Conservation (phyloP, 2,797 vertebrate genomes). For the Sebastes goodei region DNA sequence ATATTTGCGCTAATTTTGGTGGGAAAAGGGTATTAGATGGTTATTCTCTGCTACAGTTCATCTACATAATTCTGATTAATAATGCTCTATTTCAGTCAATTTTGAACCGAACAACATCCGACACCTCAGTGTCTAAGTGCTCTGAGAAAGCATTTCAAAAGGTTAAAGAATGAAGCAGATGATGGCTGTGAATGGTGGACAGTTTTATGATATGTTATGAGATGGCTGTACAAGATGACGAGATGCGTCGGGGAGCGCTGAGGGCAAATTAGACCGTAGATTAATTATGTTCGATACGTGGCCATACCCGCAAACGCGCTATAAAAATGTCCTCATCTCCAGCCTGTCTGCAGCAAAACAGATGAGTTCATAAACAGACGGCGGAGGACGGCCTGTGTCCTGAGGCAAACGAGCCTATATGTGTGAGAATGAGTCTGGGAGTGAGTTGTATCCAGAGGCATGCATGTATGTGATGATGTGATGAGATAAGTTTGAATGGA, state of each 20-base stretch:
- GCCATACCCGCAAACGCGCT: constrained; percentile 30
- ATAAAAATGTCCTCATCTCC: constrained; percentile 66
- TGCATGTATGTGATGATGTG: neutral
- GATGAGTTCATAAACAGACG: constrained; percentile 75
- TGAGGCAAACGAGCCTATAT: constrained; percentile 35
- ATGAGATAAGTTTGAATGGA: neutral
- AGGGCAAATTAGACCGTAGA: constrained; percentile 67
- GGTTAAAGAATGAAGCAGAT: constrained; percentile 41
- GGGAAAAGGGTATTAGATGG: neutral
- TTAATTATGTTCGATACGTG: constrained; percentile 64
- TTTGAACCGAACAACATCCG: constrained; percentile 6
- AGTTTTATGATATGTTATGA: constrained; percentile 43
- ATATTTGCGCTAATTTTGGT: no score
- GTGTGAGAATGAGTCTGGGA: constrained; percentile 2
- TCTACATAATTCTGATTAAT: constrained; percentile 12
- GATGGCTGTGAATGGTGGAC: constrained; percentile 12
- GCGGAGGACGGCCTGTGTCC: constrained; percentile 53
- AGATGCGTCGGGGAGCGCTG: constrained; percentile 35
- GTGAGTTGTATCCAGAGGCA: constrained; percentile 22
- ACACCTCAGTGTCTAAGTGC: neutral
- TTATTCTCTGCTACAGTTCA: constrained; percentile 1
- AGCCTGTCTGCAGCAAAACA: constrained; percentile 68
- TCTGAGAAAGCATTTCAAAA: constrained; percentile 15
- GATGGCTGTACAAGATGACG: constrained; percentile 54
- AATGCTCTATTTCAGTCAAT: constrained; percentile 6